Conservation (phyloP, 2,113 vertebrate genomes). For the Callopanchax toddi region DNA sequence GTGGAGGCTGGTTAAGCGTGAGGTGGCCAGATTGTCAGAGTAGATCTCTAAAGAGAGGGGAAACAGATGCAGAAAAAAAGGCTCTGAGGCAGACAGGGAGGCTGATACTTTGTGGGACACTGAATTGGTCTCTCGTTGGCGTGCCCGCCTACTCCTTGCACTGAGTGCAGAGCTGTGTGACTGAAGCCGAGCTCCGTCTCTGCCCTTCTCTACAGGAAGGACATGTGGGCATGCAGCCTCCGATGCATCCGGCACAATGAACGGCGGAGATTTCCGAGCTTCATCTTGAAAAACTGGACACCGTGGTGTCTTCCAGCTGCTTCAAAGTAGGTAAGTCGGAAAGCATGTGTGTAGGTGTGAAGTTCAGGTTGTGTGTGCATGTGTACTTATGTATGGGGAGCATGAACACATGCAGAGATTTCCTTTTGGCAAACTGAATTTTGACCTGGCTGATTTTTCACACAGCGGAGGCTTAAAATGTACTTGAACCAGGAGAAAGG, state of each 20-base stretch:
- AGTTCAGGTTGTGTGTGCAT: slow-evolving; percentile 29
- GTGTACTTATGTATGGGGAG: slow-evolving; percentile 15
- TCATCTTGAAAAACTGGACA: slow-evolving; percentile 31
- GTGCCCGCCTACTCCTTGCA: slow-evolving; percentile 73
- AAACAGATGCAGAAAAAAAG: slow-evolving; percentile 49
- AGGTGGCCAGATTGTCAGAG: slow-evolving; percentile 43
- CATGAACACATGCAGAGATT: slow-evolving; percentile 29
- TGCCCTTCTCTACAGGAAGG: slow-evolving; percentile 72
- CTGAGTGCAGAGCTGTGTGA: slow-evolving; percentile 73
- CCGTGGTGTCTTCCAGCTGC: slow-evolving; percentile 23
- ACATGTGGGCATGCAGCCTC: slow-evolving; percentile 56
- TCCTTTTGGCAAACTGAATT: slow-evolving; percentile 18
- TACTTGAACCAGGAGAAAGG: slow-evolving; percentile 2
- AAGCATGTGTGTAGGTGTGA: slow-evolving; percentile 46
- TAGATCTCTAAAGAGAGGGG: slow-evolving; percentile 44
- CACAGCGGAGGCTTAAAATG: slow-evolving; percentile 34
- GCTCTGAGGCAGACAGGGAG: slow-evolving; percentile 55
- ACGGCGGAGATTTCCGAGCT: slow-evolving; percentile 31
- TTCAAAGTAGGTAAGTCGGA: slow-evolving; percentile 67
- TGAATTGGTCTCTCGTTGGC: slow-evolving; percentile 65
- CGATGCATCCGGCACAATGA: slow-evolving; percentile 39
- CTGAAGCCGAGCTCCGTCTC: slow-evolving; percentile 68
- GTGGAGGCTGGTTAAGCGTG: slow-evolving; percentile 18
- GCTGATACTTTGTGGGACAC: slow-evolving; percentile 68
- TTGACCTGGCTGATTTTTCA: slow-evolving; percentile 26